phyloP scores from a whole-genome alignment of 2,888 invertebrate genomes.

The Glomeris marginata region DNA sequence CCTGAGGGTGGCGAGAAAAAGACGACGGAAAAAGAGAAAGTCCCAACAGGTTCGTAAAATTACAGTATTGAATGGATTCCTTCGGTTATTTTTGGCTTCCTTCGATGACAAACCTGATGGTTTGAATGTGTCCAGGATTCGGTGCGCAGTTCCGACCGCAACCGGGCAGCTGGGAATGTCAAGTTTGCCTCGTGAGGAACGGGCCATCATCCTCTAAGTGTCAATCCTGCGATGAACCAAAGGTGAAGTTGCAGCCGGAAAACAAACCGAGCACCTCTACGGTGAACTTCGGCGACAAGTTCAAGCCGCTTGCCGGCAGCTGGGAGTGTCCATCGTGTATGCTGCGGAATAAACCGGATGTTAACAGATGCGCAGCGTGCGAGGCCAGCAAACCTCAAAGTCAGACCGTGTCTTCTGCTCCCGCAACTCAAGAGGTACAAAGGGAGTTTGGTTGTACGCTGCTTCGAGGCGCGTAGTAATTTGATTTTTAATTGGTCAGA shows the following conservation, averaged over 20 bases:
- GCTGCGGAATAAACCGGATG: slow-evolving; percentile 23
- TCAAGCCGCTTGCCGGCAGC: slow-evolving; percentile 21
- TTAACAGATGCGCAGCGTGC: slow-evolving; percentile 24
- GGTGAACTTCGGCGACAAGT: slow-evolving; percentile 22
- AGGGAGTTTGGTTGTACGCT: no score
- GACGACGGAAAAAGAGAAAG: not conserved
- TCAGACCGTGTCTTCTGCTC: not conserved
- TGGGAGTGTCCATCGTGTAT: slow-evolving; percentile 28
- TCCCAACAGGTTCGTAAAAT: not conserved
- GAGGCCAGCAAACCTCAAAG: slow-evolving; percentile 21
- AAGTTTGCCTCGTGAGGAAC: not conserved
- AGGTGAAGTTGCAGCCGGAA: no score
- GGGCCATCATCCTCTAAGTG: no score
- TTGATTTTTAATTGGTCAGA: no score
- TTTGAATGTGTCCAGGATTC: not conserved
- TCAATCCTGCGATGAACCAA: no score
- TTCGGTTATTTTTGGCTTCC: not conserved
- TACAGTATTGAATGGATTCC: not conserved
- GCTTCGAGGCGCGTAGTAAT: no score
- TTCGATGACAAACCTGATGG: not conserved
- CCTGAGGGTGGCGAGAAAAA: not conserved
- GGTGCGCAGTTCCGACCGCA: not conserved
- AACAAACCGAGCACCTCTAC: not conserved
- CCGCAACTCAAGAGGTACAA: not conserved
- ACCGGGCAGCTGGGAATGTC: slow-evolving; percentile 4